Evolutionary conservation across 2,113 vertebrate genomes (phyloP).

Genomic region (Ammospiza nelsoni): DNA sequence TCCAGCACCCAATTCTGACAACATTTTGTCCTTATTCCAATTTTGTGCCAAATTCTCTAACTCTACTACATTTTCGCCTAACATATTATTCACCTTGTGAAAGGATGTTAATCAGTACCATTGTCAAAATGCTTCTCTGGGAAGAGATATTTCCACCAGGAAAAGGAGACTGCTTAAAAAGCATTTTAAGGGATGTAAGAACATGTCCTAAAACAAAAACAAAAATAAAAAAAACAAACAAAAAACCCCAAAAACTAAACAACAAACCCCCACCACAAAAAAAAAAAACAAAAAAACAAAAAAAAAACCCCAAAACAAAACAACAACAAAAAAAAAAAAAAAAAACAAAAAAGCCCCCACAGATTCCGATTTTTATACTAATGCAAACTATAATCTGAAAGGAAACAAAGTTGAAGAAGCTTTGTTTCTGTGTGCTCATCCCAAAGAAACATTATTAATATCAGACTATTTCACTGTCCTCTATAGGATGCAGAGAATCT

Average conservation of each 20-base stretch:
- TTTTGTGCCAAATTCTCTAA: slow-evolving; percentile 68
- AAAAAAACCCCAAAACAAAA: not conserved
- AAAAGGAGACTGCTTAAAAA: not conserved
- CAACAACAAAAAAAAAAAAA: not conserved
- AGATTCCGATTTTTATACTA: not conserved
- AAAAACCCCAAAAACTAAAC: no score
- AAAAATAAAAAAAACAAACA: not conserved
- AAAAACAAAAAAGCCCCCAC: not conserved
- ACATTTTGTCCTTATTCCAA: slow-evolving; percentile 68
- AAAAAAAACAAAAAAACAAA: not conserved
- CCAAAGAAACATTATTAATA: not conserved
- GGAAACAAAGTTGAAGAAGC: not conserved
- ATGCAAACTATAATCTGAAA: not conserved
- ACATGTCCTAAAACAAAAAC: not conserved
- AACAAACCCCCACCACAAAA: not conserved
- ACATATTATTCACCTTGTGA: slow-evolving; percentile 66
- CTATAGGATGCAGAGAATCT: not conserved
- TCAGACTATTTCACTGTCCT: not conserved
- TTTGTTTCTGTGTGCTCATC: not conserved
- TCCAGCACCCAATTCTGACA: slow-evolving; percentile 65
- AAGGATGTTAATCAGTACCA: slow-evolving; percentile 46
- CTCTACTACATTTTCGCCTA: slow-evolving; percentile 43
- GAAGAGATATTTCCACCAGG: not conserved
- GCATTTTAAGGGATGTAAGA: not conserved
- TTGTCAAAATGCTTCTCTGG: slow-evolving; percentile 45